Evolutionary conservation across 2,888 invertebrate species (phyloP).

Genomic region (Sycophila texana): DNA sequence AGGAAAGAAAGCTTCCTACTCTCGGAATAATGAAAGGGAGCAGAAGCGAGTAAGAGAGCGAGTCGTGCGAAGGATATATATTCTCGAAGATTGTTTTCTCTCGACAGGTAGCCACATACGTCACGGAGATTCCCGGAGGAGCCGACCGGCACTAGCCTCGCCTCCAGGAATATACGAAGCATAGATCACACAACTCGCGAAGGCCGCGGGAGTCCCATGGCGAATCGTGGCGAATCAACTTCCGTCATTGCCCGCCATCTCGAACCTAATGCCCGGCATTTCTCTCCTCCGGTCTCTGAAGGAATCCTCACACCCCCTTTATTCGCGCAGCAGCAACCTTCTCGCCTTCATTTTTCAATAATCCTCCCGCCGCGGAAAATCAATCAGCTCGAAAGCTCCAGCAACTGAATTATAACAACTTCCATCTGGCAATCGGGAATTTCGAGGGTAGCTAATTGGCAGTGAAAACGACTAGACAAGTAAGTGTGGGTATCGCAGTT

Average conservation of each 20-base stretch:
- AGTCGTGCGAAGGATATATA: conserved; percentile 71
- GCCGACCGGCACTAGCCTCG: conserved; percentile 62
- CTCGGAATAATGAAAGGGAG: conserved; percentile 38
- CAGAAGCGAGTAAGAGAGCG: background rate
- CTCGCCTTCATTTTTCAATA: background rate
- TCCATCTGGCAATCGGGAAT: background rate
- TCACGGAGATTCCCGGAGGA: conserved; percentile 71
- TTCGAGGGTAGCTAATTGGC: conserved; percentile 57
- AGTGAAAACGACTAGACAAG: conserved; percentile 56
- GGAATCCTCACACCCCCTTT: conserved; percentile 56
- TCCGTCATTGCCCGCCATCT: conserved; percentile 75
- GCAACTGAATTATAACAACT: too few species aligned
- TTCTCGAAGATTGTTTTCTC: conserved; percentile 76
- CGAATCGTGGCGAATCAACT: conserved; percentile 74
- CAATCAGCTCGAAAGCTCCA: too few species aligned
- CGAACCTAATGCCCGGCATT: conserved; percentile 73
- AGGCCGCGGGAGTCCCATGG: conserved; percentile 68
- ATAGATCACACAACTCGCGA: conserved; percentile 74
- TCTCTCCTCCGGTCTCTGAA: conserved; percentile 74
- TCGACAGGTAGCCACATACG: conserved; percentile 76
- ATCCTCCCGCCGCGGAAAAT: too few species aligned
- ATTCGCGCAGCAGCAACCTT: background rate
- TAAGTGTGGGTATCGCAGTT: conserved; percentile 70
- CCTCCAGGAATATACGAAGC: conserved; percentile 69
- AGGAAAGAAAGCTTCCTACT: conserved; percentile 27